A percentile compares a stretch with the other conserved stretches of the same genome.
Conservation (phyloP, 1,140 invertebrate genomes). For the Drosophila lacteicornis region DNA sequence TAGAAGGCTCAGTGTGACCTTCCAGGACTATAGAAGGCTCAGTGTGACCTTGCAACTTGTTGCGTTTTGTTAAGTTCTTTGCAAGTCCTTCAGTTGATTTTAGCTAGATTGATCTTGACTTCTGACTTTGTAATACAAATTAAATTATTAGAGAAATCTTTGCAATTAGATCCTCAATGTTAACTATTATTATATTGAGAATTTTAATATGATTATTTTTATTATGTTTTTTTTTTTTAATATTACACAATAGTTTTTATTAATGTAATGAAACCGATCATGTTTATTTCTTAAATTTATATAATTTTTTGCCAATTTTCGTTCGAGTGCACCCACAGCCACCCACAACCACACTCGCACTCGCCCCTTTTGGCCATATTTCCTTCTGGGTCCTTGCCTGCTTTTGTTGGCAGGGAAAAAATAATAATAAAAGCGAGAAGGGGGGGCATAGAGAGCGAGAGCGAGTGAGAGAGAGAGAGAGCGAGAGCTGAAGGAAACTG, state of each 20-base stretch:
- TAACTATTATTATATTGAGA: no score
- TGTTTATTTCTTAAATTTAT: no score
- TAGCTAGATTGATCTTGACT: no score
- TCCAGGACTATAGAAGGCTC: background rate
- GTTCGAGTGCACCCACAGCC: no score
- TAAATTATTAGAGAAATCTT: no score
- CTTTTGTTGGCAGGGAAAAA: constrained; percentile 42
- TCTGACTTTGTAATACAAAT: background rate
- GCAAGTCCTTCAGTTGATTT: no score
- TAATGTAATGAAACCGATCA: no score
- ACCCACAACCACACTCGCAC: background rate
- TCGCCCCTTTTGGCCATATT: constrained; percentile 21
- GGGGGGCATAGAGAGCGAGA: background rate
- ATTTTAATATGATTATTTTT: no score
- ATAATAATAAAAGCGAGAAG: constrained; percentile 14
- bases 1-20: background rate
- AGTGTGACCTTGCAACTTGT: constrained; percentile 3
- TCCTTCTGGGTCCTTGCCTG: constrained; percentile 29
- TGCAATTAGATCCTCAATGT: no score
- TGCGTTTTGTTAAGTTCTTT: no score
- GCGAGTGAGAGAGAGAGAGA: background rate
- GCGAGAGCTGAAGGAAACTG: constrained; percentile 21
- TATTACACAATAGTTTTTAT: background rate
- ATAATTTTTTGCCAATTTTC: background rate
- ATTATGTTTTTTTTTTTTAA: background rate